Percentiles rank a stretch among this genome's conserved stretches.
Evolutionary conservation across 2,888 invertebrate genomes (phyloP).

Genomic region (Empis stercorea): DNA sequence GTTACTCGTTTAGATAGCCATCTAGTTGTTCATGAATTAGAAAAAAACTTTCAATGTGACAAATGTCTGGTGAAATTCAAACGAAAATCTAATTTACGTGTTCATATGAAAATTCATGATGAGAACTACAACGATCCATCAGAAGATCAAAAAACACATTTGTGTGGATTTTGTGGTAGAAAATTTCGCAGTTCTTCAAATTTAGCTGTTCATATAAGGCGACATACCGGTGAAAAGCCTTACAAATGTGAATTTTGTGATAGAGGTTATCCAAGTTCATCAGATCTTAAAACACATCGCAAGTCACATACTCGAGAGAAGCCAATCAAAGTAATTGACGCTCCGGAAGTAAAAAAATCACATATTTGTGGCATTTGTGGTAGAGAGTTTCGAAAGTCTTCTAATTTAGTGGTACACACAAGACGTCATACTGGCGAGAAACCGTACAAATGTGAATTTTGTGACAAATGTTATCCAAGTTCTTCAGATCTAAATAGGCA

Average conservation of each 20-base stretch:
- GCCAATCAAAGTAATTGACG: constrained; percentile 22
- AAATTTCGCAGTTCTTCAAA: constrained; percentile 49
- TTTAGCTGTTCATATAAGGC: constrained; percentile 50
- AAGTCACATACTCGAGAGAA: constrained; percentile 49
- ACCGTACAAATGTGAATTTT: constrained; percentile 49
- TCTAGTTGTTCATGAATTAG: constrained; percentile 46
- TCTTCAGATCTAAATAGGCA: constrained; percentile 47
- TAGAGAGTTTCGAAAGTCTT: constrained; percentile 45
- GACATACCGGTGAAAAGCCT: constrained; percentile 53
- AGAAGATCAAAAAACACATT: constrained; percentile 25
- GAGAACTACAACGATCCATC: constrained; percentile 14
- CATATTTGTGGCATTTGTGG: constrained; percentile 47
- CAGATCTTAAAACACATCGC: constrained; percentile 46
- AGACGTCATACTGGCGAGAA: constrained; percentile 53
- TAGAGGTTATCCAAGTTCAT: constrained; percentile 49
- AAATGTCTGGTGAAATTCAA: constrained; percentile 45
- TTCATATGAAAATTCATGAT: constrained; percentile 44
- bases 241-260: constrained; percentile 49
- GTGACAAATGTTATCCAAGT: constrained; percentile 48
- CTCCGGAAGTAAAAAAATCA: constrained; percentile 19
- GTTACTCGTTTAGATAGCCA: constrained; percentile 53
- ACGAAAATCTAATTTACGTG: constrained; percentile 45
- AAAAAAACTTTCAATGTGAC: constrained; percentile 41
- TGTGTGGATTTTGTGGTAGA: constrained; percentile 47
- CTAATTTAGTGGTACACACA: constrained; percentile 52